Conservation (phyloP, 2,113 vertebrate genomes). For the Scomber japonicus region DNA sequence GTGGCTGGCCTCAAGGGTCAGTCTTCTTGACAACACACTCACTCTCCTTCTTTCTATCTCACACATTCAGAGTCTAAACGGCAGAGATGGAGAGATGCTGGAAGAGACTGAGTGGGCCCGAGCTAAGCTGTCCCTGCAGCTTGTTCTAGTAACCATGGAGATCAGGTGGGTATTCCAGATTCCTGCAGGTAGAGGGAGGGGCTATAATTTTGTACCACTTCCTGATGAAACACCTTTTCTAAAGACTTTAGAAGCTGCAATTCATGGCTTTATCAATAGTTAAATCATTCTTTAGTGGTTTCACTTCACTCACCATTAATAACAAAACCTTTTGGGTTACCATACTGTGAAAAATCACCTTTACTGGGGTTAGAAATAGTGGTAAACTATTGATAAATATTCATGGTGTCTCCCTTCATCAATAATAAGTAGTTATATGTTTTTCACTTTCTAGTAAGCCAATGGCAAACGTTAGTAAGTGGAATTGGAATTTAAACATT, state of each 20-base stretch:
- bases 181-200: slow-evolving; percentile 67
- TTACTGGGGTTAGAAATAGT: background rate
- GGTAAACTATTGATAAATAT: background rate
- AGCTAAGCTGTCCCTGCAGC: slow-evolving; percentile 22
- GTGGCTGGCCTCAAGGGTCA: slow-evolving; percentile 64
- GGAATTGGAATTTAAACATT: too few species aligned
- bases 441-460: background rate
- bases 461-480: background rate
- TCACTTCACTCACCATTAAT: background rate
- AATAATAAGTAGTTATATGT: background rate
- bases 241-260: background rate
- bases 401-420: too few species aligned
- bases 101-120: slow-evolving; percentile 1
- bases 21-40: slow-evolving; percentile 64
- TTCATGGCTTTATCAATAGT: background rate
- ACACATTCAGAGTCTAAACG: background rate
- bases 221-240: background rate
- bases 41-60: background rate
- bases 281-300: background rate
- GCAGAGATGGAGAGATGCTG: slow-evolving; percentile 20
- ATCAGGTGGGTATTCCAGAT: slow-evolving; percentile 60
- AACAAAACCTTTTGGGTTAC: background rate
- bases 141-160: slow-evolving; percentile 72
- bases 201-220: background rate
- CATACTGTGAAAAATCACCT: background rate